phyloP scores from a whole-genome alignment of 2,113 vertebrate species.

The Lophius piscatorius region DNA sequence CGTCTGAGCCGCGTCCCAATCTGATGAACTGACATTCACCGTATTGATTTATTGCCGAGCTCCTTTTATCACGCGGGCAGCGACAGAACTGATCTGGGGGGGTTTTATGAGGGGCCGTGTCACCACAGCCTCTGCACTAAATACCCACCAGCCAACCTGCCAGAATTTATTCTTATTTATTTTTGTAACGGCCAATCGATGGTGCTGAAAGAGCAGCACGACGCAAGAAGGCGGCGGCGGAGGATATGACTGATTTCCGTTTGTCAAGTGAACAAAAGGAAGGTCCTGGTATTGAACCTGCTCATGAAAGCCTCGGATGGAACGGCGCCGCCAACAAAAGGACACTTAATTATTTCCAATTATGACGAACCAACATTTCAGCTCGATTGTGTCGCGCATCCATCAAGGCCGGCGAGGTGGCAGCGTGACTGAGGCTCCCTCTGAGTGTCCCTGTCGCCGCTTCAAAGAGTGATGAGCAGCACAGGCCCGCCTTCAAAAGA shows the following conservation, averaged over 20 bases:
- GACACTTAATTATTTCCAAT: constrained; percentile 60
- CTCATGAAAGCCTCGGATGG: constrained; percentile 52
- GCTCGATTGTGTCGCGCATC: constrained; percentile 55
- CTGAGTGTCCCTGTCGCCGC: constrained; percentile 42
- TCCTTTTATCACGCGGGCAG: constrained; percentile 43
- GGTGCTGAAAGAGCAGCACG: constrained; percentile 34
- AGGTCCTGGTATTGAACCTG: constrained; percentile 37
- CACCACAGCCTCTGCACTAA: constrained; percentile 34
- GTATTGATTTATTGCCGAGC: constrained; percentile 66
- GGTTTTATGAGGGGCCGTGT: constrained; percentile 64
- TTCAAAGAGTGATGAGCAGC: constrained; percentile 9
- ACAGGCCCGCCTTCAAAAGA: constrained; percentile 6
- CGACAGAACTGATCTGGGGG: constrained; percentile 50
- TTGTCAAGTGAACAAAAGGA: constrained; percentile 34
- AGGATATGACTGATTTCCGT: constrained; percentile 40
- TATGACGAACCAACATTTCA: constrained; percentile 59
- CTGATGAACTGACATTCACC: constrained; percentile 68
- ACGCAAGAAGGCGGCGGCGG: not conserved
- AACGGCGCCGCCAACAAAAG: constrained; percentile 43
- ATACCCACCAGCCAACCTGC: constrained; percentile 35
- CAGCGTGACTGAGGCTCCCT: constrained; percentile 25
- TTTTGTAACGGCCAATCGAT: constrained; percentile 28
- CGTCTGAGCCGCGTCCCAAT: constrained; percentile 55
- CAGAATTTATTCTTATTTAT: constrained; percentile 48
- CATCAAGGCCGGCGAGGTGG: constrained; percentile 54